Percentiles rank a stretch among this genome's conserved stretches.
phyloP scores from a whole-genome alignment of 2,888 invertebrate species.

The Lepidocyrtoides sp. region DNA sequence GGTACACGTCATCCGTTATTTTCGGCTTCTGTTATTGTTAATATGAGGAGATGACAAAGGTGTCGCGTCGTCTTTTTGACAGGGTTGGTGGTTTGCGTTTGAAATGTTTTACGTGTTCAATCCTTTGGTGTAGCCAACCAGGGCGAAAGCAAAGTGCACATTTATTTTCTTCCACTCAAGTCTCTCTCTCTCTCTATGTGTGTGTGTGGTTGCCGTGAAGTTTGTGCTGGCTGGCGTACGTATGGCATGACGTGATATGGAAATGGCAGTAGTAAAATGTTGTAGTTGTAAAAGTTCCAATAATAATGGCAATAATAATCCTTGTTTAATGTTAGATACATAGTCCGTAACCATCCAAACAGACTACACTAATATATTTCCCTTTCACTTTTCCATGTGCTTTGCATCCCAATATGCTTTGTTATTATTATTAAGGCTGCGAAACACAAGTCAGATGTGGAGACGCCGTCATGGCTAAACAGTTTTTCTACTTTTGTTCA shows the following conservation, averaged over 20 bases:
- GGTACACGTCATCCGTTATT: too few relatives aligned
- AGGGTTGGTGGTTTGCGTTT: not conserved
- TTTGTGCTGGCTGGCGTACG: too few relatives aligned
- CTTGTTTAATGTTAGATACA: not conserved
- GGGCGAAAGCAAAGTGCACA: not conserved
- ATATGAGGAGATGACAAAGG: not conserved
- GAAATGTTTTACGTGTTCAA: not conserved
- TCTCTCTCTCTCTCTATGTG: not conserved
- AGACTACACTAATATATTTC: not conserved
- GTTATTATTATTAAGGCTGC: not conserved
- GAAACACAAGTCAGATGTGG: not conserved
- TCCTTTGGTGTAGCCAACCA: too few relatives aligned
- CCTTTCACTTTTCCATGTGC: not conserved
- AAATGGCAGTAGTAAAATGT: conserved; percentile 15
- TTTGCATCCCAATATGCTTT: conserved; percentile 35
- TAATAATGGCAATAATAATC: not conserved
- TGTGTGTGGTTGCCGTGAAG: not conserved
- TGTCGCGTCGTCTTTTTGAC: conserved; percentile 3
- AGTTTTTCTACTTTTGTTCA: not conserved
- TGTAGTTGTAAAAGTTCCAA: not conserved
- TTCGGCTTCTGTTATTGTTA: not conserved
- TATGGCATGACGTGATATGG: conserved; percentile 50
- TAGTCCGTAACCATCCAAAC: not conserved
- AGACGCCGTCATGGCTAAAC: not conserved
- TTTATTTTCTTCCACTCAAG: not conserved